Evolutionary conservation across 2,113 vertebrate species (phyloP).

Genomic region (Clinocottus analis): DNA sequence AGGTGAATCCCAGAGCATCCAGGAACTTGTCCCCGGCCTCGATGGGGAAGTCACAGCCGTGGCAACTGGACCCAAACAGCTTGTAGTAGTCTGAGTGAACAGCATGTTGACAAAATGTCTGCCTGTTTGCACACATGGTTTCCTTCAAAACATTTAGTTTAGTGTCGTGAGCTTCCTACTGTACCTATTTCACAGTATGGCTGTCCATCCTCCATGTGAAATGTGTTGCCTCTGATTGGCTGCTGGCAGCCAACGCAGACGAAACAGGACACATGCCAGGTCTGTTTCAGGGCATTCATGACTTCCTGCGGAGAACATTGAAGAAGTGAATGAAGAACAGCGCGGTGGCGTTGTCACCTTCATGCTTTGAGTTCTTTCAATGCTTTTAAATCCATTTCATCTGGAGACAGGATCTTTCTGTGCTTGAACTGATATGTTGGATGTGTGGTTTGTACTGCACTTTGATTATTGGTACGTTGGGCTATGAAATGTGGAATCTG

Average conservation of each 20-base stretch:
- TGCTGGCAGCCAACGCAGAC: constrained; percentile 93
- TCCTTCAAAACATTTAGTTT: background rate
- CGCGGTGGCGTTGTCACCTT: background rate
- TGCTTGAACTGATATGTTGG: background rate
- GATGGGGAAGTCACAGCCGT: constrained; percentile 96
- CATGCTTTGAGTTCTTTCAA: background rate
- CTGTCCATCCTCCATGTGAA: constrained; percentile 97
- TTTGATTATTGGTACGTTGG: background rate
- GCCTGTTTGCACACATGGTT: background rate
- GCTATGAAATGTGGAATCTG: background rate
- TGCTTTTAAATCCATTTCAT: background rate
- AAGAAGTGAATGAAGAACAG: constrained; percentile 2
- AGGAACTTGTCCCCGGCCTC: constrained; percentile 98
- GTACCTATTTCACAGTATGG: constrained; percentile 98
- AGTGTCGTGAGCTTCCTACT: background rate
- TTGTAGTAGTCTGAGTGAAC: constrained; percentile 89
- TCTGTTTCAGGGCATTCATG: constrained; percentile 98
- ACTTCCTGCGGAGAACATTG: constrained; percentile 86
- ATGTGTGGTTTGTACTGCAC: background rate
- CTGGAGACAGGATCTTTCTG: background rate
- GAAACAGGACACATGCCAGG: constrained; percentile 97
- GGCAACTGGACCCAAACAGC: constrained; percentile 94
- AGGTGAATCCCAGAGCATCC: constrained; percentile 93
- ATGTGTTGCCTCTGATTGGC: constrained; percentile 94
- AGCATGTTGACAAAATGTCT: background rate